Evolutionary conservation across 2,797 vertebrate species (phyloP).

Genomic region (Crenichthys baileyi): DNA sequence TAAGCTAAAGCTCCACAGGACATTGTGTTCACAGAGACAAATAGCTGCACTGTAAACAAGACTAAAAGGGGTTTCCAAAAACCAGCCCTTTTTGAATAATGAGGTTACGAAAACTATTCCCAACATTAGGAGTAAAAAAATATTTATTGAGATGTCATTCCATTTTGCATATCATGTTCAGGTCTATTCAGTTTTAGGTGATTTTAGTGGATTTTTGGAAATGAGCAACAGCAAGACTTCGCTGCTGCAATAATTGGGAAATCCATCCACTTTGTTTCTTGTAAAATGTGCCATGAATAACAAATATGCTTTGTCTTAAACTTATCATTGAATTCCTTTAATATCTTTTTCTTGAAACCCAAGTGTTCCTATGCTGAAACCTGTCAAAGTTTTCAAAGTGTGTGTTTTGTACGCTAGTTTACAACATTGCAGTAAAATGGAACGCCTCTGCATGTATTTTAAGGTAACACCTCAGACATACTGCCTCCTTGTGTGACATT

Average conservation of each 20-base stretch:
- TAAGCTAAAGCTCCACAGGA: slow-evolving; percentile 72
- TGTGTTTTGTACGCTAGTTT: not conserved
- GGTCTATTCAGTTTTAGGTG: slow-evolving; percentile 17
- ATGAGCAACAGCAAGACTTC: slow-evolving; percentile 13
- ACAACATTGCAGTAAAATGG: too few relatives aligned
- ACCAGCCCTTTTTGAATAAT: slow-evolving; percentile 66
- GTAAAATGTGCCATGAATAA: not conserved
- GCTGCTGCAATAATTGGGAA: slow-evolving; percentile 2
- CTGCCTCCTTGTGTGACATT: too few relatives aligned
- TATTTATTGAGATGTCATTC: slow-evolving; percentile 31
- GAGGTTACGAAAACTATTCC: slow-evolving; percentile 23
- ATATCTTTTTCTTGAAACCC: not conserved
- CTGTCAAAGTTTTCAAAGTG: not conserved
- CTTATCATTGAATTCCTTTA: not conserved
- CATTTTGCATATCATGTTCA: slow-evolving; percentile 8
- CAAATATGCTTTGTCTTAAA: not conserved
- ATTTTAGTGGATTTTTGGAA: slow-evolving; percentile 21
- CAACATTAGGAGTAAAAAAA: slow-evolving; percentile 16
- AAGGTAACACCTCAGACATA: too few relatives aligned
- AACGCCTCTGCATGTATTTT: too few relatives aligned
- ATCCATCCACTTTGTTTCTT: not conserved
- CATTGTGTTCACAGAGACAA: slow-evolving; percentile 63
- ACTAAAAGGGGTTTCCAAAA: slow-evolving; percentile 55
- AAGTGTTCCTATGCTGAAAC: not conserved
- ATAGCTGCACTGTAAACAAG: slow-evolving; percentile 72